Conservation (phyloP, 2,888 invertebrate genomes). For the Parasteatoda lunata region DNA sequence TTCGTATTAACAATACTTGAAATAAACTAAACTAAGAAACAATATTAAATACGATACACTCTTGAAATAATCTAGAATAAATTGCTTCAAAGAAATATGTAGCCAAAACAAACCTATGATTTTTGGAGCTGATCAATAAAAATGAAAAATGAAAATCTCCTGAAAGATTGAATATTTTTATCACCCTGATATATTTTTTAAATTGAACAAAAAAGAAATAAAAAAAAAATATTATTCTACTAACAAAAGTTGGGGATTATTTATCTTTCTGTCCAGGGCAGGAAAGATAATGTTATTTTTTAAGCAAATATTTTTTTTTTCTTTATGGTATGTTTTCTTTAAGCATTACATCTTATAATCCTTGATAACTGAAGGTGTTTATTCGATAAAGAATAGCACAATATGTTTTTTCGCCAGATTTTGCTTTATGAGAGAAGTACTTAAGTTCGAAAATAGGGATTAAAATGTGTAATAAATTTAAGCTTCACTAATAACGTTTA, state of each 20-base stretch:
- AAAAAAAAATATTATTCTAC: not conserved
- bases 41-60: no score
- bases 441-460: no score
- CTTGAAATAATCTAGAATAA: not conserved
- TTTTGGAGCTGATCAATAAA: not conserved
- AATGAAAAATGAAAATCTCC: not conserved
- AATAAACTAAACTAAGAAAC: no score
- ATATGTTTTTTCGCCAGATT: not conserved
- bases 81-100: not conserved
- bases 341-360: not conserved
- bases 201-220: not conserved
- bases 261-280: not conserved
- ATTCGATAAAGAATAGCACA: not conserved
- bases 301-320: not conserved
- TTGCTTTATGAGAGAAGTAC: not conserved
- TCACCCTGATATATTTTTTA: not conserved
- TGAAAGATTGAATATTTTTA: not conserved
- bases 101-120: not conserved
- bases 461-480: no score
- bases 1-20: no score
- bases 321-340: not conserved
- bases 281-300: slow-evolving; percentile 2
- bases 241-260: not conserved
- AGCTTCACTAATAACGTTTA: no score
- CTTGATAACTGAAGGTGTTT: not conserved